Evolutionary conservation across 2,888 invertebrate species (phyloP), one percentile per base, ranked within the genome.

Genomic region (Bruchidius siliquastri): DNA sequence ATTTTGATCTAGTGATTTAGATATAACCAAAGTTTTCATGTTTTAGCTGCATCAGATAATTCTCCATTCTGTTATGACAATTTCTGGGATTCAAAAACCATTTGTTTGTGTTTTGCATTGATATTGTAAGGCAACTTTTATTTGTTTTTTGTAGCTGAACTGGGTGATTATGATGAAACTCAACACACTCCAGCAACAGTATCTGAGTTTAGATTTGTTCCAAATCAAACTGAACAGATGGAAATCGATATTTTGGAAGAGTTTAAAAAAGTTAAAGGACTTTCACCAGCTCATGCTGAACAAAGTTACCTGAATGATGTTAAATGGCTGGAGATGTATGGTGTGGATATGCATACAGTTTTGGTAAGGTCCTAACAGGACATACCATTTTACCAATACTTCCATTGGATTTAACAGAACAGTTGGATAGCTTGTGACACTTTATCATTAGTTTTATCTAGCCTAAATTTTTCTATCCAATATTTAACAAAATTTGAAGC

Each of bases 261-360:
- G 85, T 99, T 92, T 87, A 95, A 94, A 85, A 94, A 93, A 82
- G 93, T 92, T 82, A 91, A 92, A 77, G 96, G 97, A 0, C 90
- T 97, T 76, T 95, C 94, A 26, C 99, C 99, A 20, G 98, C 98
- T 0, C 96, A 96, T 86, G 97, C 99, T 67, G 99, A 99, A 88
- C 92, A 96, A 71, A 94, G 94, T 81, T 99, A 96, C 87, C 88
- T 99, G 73, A 96, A 97, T 85, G 98, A 98, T 88, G 86, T 86
- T 13, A 99, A 98, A 88, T 97, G 96, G 96, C 88, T 99, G 80
- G 98, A 99, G 87, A 96, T 97, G 96, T 99, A 98, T 88, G 99
- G 99, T 74, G 98, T 99, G 72, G 99, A 99, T 85, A 98, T 98
- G 96, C 98, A 99, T 86, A 96, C 93, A 79, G 99, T 99, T 69